Conservation (phyloP, 2,888 invertebrate species). For the Hirudinaria manillensis region DNA sequence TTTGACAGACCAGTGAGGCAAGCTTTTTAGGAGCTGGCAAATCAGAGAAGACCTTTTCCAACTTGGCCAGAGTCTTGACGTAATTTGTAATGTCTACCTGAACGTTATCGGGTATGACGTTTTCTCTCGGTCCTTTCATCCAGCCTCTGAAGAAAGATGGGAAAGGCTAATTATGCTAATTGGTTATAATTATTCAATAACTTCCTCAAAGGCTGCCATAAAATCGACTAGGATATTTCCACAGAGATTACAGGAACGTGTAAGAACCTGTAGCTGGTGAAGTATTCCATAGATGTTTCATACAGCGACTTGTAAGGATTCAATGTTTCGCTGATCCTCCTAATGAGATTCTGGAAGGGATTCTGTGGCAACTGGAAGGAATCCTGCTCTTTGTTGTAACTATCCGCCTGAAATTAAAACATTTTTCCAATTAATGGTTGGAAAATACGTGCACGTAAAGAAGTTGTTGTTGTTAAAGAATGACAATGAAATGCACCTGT, state of each 20-base stretch:
- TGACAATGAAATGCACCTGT: slow-evolving; percentile 6
- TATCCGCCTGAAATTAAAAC: slow-evolving; percentile 23
- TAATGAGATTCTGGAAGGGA: slow-evolving; percentile 6
- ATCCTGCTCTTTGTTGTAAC: slow-evolving; percentile 26
- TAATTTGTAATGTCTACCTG: slow-evolving; percentile 70
- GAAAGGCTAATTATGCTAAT: background rate
- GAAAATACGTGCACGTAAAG: too few species aligned
- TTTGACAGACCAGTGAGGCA: slow-evolving; percentile 54
- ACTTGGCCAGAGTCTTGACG: slow-evolving; percentile 73
- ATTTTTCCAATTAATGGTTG: too few species aligned
- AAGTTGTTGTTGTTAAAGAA: too few species aligned
- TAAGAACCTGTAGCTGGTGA: slow-evolving; percentile 22
- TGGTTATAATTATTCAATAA: background rate
- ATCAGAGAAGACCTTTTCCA: slow-evolving; percentile 70
- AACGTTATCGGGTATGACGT: slow-evolving; percentile 79
- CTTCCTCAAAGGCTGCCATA: background rate
- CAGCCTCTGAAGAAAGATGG: slow-evolving; percentile 65
- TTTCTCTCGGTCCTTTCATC: slow-evolving; percentile 77
- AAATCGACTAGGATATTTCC: background rate
- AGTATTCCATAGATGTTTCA: slow-evolving; percentile 22
- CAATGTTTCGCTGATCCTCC: slow-evolving; percentile 2
- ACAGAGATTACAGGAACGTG: background rate
- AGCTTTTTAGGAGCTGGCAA: slow-evolving; percentile 69
- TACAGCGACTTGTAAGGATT: slow-evolving; percentile 26
- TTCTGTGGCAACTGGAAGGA: background rate